phyloP scores from a whole-genome alignment of 2,797 vertebrate species.

The Tapera naevia region DNA sequence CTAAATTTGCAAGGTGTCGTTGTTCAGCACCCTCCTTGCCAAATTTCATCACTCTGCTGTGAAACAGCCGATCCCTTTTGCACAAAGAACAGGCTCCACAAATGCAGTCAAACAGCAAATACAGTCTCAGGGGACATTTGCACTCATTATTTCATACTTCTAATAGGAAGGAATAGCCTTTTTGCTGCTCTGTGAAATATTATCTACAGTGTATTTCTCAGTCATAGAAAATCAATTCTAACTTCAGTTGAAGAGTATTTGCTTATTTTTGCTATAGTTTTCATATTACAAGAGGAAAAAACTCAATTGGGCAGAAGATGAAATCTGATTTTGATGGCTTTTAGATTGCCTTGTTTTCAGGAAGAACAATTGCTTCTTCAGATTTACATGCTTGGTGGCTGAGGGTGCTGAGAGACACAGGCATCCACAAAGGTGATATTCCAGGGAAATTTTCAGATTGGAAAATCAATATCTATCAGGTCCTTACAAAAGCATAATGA shows the following conservation, averaged over 20 bases:
- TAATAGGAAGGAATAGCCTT: not conserved
- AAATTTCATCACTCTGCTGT: not conserved
- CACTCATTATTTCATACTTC: not conserved
- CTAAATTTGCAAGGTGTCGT: not conserved
- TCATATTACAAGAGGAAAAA: not conserved
- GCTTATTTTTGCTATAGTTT: not conserved
- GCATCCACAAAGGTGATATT: not conserved
- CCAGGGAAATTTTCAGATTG: not conserved
- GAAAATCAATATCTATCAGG: not conserved
- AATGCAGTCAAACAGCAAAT: not conserved
- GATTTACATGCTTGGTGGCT: not conserved
- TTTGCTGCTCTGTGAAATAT: not conserved
- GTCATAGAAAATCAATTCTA: not conserved
- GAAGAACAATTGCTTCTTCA: not conserved
- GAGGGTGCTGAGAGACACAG: not conserved
- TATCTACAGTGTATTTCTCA: not conserved
- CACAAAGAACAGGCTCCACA: rapidly evolving
- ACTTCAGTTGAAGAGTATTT: not conserved
- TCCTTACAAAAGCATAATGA: not conserved
- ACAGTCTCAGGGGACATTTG: not conserved
- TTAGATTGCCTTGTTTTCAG: not conserved
- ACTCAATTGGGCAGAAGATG: not conserved
- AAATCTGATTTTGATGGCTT: not conserved
- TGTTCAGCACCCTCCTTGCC: not conserved
- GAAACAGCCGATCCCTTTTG: not conserved